Conservation (phyloP, 2,113 vertebrate species). For the Dicrurus megarhynchus region DNA sequence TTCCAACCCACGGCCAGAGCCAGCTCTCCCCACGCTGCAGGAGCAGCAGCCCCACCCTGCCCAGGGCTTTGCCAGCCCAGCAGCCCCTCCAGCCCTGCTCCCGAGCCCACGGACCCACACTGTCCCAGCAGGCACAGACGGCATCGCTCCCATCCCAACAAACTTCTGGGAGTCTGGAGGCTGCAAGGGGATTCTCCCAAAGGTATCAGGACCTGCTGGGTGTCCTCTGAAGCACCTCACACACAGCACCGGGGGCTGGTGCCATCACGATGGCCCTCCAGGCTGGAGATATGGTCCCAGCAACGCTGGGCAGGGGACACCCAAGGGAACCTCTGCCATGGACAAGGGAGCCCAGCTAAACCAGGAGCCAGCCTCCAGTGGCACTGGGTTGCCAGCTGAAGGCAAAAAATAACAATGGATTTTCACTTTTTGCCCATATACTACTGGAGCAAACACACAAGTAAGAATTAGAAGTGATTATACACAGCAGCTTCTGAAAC, state of each 20-base stretch:
- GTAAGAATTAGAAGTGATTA: neutral
- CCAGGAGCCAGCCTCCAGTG: neutral
- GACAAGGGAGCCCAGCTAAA: neutral
- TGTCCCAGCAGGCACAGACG: neutral
- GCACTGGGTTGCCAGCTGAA: neutral
- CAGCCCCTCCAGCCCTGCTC: neutral
- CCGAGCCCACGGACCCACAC: neutral
- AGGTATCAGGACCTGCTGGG: accelerated
- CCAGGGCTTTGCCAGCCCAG: neutral
- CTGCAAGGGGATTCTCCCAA: neutral
- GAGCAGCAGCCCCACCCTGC: neutral
- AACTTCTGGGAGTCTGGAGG: neutral
- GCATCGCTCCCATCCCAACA: neutral
- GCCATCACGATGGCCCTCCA: accelerated
- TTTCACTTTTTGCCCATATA: neutral
- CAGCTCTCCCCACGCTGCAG: neutral
- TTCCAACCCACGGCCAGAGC: neutral
- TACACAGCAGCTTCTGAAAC: neutral
- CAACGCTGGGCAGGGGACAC: neutral
- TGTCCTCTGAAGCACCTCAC: neutral
- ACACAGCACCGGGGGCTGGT: neutral
- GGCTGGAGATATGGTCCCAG: neutral
- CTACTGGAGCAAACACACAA: neutral
- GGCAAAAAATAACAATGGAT: neutral
- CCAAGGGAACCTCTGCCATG: neutral